Evolutionary conservation across 2,797 vertebrate species (phyloP).

Genomic region (Spheniscus humboldti): DNA sequence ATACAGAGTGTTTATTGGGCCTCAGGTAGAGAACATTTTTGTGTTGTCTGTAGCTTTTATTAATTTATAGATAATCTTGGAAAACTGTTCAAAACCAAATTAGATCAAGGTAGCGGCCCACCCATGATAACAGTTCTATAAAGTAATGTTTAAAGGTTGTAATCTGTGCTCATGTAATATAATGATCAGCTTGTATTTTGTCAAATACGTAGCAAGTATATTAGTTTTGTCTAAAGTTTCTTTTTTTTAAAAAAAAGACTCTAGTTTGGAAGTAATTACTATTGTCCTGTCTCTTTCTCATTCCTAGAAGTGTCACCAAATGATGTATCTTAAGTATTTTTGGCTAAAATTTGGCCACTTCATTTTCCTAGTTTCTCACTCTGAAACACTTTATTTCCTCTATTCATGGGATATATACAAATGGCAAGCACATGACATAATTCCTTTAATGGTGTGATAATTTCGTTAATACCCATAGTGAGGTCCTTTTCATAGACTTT

Average conservation of each 20-base stretch:
- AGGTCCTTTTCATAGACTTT: background rate
- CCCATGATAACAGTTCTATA: background rate
- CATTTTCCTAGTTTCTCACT: background rate
- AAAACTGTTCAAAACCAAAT: background rate
- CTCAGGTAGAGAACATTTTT: conserved; percentile 74
- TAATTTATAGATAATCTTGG: background rate
- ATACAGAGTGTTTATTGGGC: conserved; percentile 89
- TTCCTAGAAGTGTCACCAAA: background rate
- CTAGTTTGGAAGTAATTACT: background rate
- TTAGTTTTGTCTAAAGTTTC: background rate
- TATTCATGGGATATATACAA: background rate
- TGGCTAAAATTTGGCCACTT: background rate
- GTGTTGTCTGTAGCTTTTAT: background rate
- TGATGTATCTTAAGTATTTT: background rate
- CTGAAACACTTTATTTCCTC: background rate
- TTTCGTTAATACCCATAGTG: background rate
- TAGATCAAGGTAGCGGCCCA: background rate
- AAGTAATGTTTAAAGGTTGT: background rate
- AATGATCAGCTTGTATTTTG: background rate
- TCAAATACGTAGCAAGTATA: background rate
- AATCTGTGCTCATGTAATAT: background rate
- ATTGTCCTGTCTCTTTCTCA: background rate
- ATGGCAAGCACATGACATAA: background rate
- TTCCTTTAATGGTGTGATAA: background rate
- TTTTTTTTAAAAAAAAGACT: background rate